Conservation (phyloP, 2,113 vertebrate species). For the Irena cyanogastra region DNA sequence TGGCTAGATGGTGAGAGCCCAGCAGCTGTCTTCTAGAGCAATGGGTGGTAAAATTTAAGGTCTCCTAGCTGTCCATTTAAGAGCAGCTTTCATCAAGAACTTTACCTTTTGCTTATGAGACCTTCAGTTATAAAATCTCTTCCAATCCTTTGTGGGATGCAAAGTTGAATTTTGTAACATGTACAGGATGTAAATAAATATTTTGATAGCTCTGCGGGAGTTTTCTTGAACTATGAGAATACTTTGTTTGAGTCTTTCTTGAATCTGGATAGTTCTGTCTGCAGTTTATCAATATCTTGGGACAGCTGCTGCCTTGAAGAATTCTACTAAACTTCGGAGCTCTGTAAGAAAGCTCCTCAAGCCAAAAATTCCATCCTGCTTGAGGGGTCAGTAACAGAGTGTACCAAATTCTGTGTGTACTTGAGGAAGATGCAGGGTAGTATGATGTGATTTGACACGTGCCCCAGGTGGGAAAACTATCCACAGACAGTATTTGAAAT, state of each 20-base stretch:
- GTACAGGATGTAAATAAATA: slow-evolving; percentile 28
- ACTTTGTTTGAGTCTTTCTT: background rate
- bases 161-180: background rate
- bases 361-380: background rate
- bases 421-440: background rate
- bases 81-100: background rate
- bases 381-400: background rate
- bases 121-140: background rate
- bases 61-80: background rate
- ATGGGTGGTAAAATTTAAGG: background rate
- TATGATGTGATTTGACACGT: background rate
- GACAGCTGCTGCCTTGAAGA: background rate
- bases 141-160: background rate
- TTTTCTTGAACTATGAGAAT: background rate
- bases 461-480: background rate
- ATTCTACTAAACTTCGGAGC: background rate
- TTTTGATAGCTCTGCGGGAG: background rate
- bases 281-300: background rate
- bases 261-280: background rate
- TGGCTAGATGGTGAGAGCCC: background rate
- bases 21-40: background rate
- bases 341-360: background rate
- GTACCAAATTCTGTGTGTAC: background rate
- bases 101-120: background rate
- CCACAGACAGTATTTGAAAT: background rate